Percentiles rank a stretch among this genome's conserved stretches.
phyloP scores from a whole-genome alignment of 2,888 invertebrate species.

The Heliconius charithonia region DNA sequence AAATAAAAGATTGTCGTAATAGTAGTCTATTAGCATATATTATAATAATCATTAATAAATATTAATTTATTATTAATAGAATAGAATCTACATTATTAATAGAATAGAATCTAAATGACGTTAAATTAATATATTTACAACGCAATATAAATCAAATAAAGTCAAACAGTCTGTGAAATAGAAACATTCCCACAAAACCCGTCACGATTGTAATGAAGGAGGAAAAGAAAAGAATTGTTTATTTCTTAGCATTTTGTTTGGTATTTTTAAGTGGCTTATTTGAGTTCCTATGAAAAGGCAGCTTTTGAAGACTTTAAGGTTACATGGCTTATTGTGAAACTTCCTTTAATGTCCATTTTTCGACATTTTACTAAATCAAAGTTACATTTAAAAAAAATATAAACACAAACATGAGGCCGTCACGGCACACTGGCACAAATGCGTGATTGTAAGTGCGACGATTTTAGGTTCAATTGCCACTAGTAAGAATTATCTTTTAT shows the following conservation, averaged over 20 bases:
- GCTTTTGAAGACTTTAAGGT: constrained; percentile 5
- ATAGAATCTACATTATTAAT: too few relatives aligned
- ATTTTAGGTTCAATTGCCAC: too few relatives aligned
- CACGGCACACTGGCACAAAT: too few relatives aligned
- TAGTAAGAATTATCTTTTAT: too few relatives aligned
- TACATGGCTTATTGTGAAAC: neutral
- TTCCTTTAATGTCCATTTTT: neutral
- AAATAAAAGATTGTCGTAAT: too few relatives aligned
- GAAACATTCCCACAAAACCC: constrained; percentile 8
- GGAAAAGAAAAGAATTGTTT: constrained; percentile 17
- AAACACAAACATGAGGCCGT: too few relatives aligned
- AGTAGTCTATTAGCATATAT: too few relatives aligned
- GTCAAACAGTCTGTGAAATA: constrained; percentile 2
- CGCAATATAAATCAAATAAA: constrained; percentile 15
- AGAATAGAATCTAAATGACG: neutral
- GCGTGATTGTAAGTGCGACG: too few relatives aligned
- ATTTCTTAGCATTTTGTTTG: constrained; percentile 7
- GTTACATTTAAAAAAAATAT: too few relatives aligned
- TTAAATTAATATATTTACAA: neutral
- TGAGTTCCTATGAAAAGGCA: neutral
- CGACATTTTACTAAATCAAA: too few relatives aligned
- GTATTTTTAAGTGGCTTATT: constrained; percentile 3
- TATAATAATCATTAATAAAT: too few relatives aligned
- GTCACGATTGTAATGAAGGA: constrained; percentile 2
- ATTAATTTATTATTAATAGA: too few relatives aligned